Percentiles rank a stretch among this genome's conserved stretches.
Conservation (phyloP, 1,140 invertebrate species). For the Papilio glaucus region DNA sequence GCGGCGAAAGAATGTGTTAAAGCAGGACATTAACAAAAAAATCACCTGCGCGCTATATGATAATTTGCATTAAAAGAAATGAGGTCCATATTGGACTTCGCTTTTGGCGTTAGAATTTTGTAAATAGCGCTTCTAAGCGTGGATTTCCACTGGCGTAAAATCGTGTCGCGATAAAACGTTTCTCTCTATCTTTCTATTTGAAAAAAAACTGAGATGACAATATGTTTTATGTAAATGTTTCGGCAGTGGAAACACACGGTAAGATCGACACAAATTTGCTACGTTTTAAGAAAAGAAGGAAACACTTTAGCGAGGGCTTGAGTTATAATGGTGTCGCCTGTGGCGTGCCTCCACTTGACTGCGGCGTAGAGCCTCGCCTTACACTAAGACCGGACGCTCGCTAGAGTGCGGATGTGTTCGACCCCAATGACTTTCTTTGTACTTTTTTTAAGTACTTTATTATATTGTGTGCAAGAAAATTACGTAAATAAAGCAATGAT, state of each 20-base stretch:
- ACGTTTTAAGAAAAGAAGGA: conserved; percentile 38
- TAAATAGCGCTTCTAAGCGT: not conserved
- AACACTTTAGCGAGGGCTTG: conserved; percentile 33
- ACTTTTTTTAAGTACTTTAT: conserved; percentile 5
- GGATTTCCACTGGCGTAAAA: no score
- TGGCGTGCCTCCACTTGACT: conserved; percentile 22
- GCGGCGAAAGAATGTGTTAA: no score
- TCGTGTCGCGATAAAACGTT: no score
- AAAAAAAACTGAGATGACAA: no score
- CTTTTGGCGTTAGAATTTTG: not conserved
- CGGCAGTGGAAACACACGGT: no score
- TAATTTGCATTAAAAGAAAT: no score
- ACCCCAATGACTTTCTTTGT: conserved; percentile 35
- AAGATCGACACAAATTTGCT: conserved; percentile 29
- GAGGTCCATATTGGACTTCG: no score
- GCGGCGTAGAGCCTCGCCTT: not conserved
- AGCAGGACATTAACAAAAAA: no score
- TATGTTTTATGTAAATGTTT: no score
- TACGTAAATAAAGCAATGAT: not conserved
- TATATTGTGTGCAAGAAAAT: not conserved
- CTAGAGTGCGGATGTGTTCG: conserved; percentile 31
- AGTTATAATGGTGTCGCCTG: conserved; percentile 36
- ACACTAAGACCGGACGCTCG: conserved; percentile 21
- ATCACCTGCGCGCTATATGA: no score
- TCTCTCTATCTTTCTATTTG: no score